These are phyloP conservation scores for Mastomys coucha DNA, from an alignment of 2,113 vertebrate genomes.

Conservation along the genomic window DNA sequence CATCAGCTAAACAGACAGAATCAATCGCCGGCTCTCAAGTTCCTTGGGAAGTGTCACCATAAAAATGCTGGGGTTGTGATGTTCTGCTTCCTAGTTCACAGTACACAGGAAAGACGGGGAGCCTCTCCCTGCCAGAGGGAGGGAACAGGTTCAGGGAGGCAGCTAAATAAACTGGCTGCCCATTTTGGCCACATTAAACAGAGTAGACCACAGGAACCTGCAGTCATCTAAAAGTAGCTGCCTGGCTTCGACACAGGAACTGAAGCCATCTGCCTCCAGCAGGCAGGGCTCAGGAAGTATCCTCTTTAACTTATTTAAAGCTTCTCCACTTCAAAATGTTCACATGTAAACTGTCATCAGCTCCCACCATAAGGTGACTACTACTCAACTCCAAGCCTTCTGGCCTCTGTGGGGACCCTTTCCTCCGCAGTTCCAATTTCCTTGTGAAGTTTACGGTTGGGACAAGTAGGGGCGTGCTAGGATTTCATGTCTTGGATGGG, in stretches of 20 bases:
- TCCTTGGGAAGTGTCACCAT: slow-evolving; percentile 1
- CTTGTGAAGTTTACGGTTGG: not conserved
- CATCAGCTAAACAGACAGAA: slow-evolving; percentile 33
- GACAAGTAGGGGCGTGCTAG: fast-evolving
- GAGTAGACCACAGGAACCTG: not conserved
- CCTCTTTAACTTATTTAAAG: slow-evolving; percentile 13
- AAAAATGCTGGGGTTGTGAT: not conserved
- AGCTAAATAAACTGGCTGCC: not conserved
- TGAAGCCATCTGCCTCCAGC: slow-evolving; percentile 21
- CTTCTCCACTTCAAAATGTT: slow-evolving; percentile 23
- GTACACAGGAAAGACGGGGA: not conserved
- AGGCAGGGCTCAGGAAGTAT: not conserved
- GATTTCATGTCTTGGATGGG: not conserved
- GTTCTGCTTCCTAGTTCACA: not conserved
- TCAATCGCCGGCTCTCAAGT: not conserved
- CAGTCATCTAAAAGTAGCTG: not conserved
- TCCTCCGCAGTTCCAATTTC: not conserved
- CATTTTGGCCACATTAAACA: slow-evolving; percentile 4
- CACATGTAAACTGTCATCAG: not conserved
- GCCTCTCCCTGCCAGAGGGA: not conserved
- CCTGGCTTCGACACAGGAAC: slow-evolving; percentile 35
- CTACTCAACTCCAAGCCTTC: not conserved
- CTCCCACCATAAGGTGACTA: fast-evolving
- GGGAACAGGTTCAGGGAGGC: not conserved
- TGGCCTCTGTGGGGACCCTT: fast-evolving